phyloP scores from a whole-genome alignment of 2,113 vertebrate genomes.

The Nothocercus nigrocapillus region DNA sequence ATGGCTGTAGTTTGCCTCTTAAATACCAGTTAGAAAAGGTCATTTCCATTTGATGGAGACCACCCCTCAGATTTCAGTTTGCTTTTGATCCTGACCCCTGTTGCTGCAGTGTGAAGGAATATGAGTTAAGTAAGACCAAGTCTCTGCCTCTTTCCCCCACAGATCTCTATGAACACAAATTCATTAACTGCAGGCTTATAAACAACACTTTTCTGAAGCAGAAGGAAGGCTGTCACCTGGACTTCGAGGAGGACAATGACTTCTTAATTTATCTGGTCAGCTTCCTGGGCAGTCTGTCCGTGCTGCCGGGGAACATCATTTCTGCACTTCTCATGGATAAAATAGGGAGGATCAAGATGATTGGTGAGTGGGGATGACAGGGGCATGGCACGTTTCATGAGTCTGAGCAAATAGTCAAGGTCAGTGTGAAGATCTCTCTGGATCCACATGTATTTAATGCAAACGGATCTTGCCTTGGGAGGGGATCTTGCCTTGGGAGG shows the following conservation, averaged over 20 bases:
- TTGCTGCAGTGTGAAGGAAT: neutral
- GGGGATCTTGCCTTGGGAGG: neutral
- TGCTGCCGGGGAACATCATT: conserved; percentile 95
- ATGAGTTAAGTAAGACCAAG: neutral
- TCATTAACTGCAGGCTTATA: conserved; percentile 88
- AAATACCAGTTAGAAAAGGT: neutral
- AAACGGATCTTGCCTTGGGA: too few species aligned
- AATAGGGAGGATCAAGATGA: conserved; percentile 93
- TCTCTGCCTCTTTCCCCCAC: conserved; percentile 12
- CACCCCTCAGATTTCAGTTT: neutral
- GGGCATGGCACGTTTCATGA: accelerated
- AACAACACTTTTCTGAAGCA: conserved; percentile 86
- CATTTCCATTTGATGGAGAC: neutral
- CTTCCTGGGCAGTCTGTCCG: conserved; percentile 94
- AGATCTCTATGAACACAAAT: conserved; percentile 94
- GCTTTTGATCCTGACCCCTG: neutral
- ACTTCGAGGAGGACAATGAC: conserved; percentile 94
- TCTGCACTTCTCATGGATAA: conserved; percentile 96
- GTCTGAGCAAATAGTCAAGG: neutral
- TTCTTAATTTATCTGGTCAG: conserved; percentile 96
- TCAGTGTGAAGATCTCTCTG: neutral
- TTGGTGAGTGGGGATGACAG: conserved; percentile 78
- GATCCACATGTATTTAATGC: neutral
- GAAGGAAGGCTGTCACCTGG: conserved; percentile 92
- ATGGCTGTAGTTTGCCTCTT: neutral